phyloP scores from a whole-genome alignment of 2,113 vertebrate genomes.

The Andinoacara biseriatus region DNA sequence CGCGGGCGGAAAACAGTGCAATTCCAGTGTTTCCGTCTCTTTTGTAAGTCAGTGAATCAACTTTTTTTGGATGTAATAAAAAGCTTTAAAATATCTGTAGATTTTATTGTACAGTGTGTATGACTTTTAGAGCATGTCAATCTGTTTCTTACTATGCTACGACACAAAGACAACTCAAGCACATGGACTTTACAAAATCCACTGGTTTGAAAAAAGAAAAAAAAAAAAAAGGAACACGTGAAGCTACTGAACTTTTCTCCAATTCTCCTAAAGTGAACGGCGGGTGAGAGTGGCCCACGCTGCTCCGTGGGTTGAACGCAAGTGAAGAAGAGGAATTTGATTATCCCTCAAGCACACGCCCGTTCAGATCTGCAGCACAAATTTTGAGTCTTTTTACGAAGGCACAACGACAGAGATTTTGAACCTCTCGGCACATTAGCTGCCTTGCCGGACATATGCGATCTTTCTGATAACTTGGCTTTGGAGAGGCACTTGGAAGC shows the following conservation, averaged over 20 bases:
- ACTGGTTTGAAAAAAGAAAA: constrained; percentile 2
- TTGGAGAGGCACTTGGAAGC: constrained; percentile 15
- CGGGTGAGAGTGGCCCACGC: not conserved
- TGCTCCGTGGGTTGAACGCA: not conserved
- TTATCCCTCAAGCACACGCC: constrained; percentile 50
- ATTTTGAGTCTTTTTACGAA: constrained; percentile 8
- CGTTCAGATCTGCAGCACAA: constrained; percentile 58
- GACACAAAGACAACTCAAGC: constrained; percentile 74
- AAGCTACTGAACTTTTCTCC: constrained; percentile 17
- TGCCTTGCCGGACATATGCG: constrained; percentile 24
- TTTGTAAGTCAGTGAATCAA: constrained; percentile 41
- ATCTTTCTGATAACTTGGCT: constrained; percentile 34
- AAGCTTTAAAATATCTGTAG: constrained; percentile 81
- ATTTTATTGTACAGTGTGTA: constrained; percentile 82
- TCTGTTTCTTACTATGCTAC: constrained; percentile 77
- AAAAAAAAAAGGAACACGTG: not conserved
- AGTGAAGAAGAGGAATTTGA: constrained; percentile 34
- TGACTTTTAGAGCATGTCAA: constrained; percentile 83
- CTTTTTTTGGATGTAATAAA: constrained; percentile 73
- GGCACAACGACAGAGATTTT: constrained; percentile 36
- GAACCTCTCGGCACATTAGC: constrained; percentile 14
- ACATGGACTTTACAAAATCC: constrained; percentile 60
- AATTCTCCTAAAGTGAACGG: constrained; percentile 1
- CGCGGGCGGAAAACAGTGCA: constrained; percentile 47
- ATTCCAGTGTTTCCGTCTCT: constrained; percentile 32